phyloP scores from a whole-genome alignment of 2,797 vertebrate species.

The Yasuhikotakia modesta region DNA sequence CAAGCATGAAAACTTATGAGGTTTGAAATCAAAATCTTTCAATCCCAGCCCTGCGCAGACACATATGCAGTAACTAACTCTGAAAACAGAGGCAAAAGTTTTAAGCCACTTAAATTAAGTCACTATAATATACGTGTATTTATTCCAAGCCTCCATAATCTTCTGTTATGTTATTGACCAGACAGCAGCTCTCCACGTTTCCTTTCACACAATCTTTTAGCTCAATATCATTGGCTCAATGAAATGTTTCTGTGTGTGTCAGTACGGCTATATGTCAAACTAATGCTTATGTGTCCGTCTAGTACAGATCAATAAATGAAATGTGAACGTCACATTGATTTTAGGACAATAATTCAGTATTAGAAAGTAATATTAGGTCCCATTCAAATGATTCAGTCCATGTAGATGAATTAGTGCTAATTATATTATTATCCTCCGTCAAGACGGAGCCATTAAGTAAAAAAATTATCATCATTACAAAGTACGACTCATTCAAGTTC shows the following conservation, averaged over 20 bases:
- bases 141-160: slow-evolving; percentile 23
- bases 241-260: slow-evolving; percentile 16
- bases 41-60: background rate
- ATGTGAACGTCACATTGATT: slow-evolving; percentile 30
- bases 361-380: background rate
- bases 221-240: slow-evolving; percentile 19
- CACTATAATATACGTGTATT: slow-evolving; percentile 11
- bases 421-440: slow-evolving; percentile 21
- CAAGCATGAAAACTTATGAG: background rate
- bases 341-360: slow-evolving; percentile 2
- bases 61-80: no score
- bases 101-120: slow-evolving; percentile 44
- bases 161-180: slow-evolving; percentile 30
- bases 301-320: slow-evolving; percentile 24
- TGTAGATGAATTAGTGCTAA: background rate
- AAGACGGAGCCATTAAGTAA: slow-evolving; percentile 26
- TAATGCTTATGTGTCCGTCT: slow-evolving; percentile 13
- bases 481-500: slow-evolving; percentile 14
- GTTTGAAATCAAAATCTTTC: background rate
- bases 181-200: slow-evolving; percentile 6
- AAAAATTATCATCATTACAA: slow-evolving; percentile 31
- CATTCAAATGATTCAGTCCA: slow-evolving; percentile 16
- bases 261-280: slow-evolving; percentile 11
- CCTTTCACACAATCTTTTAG: slow-evolving; percentile 22
- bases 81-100: slow-evolving; percentile 59